Base-by-base conservation (phyloP, 2,888 invertebrate species). In the Ennomos quercinarius region DNA sequence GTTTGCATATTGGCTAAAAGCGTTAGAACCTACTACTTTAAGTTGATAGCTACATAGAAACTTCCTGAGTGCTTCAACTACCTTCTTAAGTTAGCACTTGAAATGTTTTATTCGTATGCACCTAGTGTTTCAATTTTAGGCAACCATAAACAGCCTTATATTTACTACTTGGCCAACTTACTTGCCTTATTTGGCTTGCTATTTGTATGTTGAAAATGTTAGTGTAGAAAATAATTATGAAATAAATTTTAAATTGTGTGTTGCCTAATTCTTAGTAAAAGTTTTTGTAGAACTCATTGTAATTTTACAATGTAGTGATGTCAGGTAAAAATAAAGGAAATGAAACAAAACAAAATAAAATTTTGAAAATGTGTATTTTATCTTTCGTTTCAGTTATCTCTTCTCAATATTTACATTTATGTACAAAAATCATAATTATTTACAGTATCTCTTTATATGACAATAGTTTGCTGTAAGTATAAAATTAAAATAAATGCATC, bases 261-360 rank as follows among this genome's bases (percentile, higher is more conserved):
- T 27, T 27, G 6, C 5, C 27, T 27, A 0, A 27, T 27, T 5
- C 5, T 6, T 4, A 27, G 3, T 27, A 6, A 27, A 4, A 27
- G 6, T 27, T 27, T 27, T 27, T 6, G 27, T 27, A 27, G 27
- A 27, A 27, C 6, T 6, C 2, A 27, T 6, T 27, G 27, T 27
- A 5, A 4, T 27, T 27, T 3, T 27, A 27, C 6, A 27, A 27
- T 1, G 4, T 27, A 50, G 40, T 38, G 34, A 17, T 52, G 53
- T 34, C 34, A 45, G 50, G 67, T 43, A 49, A 70, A 70, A 70
- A 64, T 61, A 67, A 71, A 79, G 77, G 72, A 80, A 92, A 88
- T 87, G 72, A 92, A 91, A 91, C 88, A 83, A 91, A 91, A 90
- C 67, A 69, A 89, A 67, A 90, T 86, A 84, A 90, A 90, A 85